A percentile compares a stretch with the other conserved stretches of the same genome.
These are phyloP conservation scores for Cheilosia urbana DNA, from an alignment of 2,888 invertebrate genomes.

Conservation along the genomic window DNA sequence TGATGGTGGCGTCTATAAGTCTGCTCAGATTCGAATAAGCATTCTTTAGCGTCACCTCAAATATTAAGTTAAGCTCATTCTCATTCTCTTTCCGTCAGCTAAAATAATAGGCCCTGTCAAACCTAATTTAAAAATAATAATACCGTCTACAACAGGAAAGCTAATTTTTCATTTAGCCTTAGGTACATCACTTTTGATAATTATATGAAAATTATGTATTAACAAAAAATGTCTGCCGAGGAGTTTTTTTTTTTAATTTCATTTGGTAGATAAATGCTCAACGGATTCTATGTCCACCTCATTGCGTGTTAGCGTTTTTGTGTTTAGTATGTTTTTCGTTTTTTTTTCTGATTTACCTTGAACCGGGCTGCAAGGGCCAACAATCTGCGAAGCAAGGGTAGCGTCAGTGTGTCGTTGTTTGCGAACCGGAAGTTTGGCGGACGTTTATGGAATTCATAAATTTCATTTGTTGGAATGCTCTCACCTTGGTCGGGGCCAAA, in stretches of 20 bases:
- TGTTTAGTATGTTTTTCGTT: neutral
- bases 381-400: neutral
- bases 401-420: neutral
- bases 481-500: slow-evolving; percentile 18
- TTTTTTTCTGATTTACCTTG: slow-evolving; percentile 48
- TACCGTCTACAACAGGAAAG: neutral
- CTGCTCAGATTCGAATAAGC: too few relatives aligned
- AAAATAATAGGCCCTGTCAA: neutral
- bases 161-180: slow-evolving; percentile 65
- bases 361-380: slow-evolving; percentile 18
- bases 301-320: slow-evolving; percentile 50
- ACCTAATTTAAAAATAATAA: neutral
- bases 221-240: slow-evolving; percentile 17
- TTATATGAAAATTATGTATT: slow-evolving; percentile 33
- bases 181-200: slow-evolving; percentile 52
- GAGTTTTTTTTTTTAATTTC: slow-evolving; percentile 18
- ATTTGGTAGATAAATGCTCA: slow-evolving; percentile 5
- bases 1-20: too few relatives aligned
- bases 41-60: too few relatives aligned
- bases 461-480: slow-evolving; percentile 21
- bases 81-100: too few relatives aligned
- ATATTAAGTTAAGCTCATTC: too few relatives aligned
- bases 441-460: slow-evolving; percentile 55
- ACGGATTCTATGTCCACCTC: slow-evolving; percentile 37
- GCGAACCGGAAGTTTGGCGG: slow-evolving; percentile 61